A percentile compares a stretch with the other conserved stretches of the same genome.
These are phyloP conservation scores for Brachionus plicatilis DNA, from an alignment of 1,140 invertebrate genomes.

Conservation along the genomic window DNA sequence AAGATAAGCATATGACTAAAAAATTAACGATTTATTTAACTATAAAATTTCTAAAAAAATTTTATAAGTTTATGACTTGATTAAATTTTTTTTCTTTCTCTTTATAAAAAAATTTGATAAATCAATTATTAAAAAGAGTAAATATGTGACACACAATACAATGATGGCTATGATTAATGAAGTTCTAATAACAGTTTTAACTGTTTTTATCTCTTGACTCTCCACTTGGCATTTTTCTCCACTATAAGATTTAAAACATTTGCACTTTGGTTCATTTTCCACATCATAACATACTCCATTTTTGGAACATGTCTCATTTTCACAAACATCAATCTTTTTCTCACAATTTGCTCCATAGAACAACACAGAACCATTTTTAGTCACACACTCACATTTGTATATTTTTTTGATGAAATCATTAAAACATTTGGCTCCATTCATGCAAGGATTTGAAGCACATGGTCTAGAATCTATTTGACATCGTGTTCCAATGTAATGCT, in stretches of 20 bases:
- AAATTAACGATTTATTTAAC: no score
- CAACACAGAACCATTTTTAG: not conserved
- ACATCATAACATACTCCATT: conserved; percentile 1
- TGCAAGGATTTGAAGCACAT: not conserved
- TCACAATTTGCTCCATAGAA: not conserved
- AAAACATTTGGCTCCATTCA: not conserved
- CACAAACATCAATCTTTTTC: not conserved
- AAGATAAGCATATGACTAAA: no score
- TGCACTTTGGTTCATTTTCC: not conserved
- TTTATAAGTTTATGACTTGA: no score
- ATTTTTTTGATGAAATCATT: not conserved
- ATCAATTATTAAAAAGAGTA: not conserved
- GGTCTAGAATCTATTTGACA: not conserved
- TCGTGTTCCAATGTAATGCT: not conserved
- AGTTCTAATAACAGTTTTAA: not conserved
- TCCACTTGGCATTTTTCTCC: conserved; percentile 20
- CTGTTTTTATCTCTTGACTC: not conserved
- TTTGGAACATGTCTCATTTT: conserved; percentile 5
- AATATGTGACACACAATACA: not conserved
- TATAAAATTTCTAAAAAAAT: no score
- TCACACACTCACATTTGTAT: not conserved
- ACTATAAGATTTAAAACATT: not conserved
- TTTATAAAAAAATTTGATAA: not conserved
- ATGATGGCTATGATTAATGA: not conserved
- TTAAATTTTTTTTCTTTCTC: not conserved